Conservation (phyloP, 1,140 invertebrate genomes). For the Ostrea edulis region DNA sequence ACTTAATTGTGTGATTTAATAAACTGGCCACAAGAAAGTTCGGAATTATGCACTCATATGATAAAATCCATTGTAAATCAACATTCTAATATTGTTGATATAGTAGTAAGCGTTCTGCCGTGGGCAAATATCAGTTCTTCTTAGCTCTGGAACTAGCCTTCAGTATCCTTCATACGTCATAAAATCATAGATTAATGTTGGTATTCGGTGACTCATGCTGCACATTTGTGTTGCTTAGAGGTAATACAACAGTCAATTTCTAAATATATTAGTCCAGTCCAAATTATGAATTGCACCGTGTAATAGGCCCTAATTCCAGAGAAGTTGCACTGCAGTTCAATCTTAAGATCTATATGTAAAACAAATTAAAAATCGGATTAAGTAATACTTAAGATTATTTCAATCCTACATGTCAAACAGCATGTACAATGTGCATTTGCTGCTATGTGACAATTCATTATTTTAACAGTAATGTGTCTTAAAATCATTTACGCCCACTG, state of each 20-base stretch:
- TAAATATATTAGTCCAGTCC: background rate
- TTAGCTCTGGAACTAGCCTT: too few species aligned
- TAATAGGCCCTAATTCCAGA: background rate
- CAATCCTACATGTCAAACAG: background rate
- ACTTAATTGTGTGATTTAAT: too few species aligned
- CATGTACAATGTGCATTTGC: background rate
- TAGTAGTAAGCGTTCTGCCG: too few species aligned
- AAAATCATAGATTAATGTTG: too few species aligned
- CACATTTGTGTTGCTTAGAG: background rate
- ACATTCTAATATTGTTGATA: too few species aligned
- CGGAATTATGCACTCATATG: too few species aligned
- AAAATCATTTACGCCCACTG: background rate
- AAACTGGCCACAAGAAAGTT: too few species aligned
- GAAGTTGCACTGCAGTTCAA: background rate
- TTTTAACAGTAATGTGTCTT: background rate
- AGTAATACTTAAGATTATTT: background rate
- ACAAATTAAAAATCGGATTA: conserved; percentile 17
- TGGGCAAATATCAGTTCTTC: too few species aligned
- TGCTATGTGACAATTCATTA: too few species aligned
- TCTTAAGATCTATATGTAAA: background rate
- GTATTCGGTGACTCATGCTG: background rate
- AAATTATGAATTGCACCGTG: background rate
- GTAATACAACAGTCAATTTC: background rate
- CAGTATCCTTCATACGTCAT: too few species aligned
- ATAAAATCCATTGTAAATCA: too few species aligned